Conservation (phyloP, 2,888 invertebrate species). For the Coelopa pilipes region DNA sequence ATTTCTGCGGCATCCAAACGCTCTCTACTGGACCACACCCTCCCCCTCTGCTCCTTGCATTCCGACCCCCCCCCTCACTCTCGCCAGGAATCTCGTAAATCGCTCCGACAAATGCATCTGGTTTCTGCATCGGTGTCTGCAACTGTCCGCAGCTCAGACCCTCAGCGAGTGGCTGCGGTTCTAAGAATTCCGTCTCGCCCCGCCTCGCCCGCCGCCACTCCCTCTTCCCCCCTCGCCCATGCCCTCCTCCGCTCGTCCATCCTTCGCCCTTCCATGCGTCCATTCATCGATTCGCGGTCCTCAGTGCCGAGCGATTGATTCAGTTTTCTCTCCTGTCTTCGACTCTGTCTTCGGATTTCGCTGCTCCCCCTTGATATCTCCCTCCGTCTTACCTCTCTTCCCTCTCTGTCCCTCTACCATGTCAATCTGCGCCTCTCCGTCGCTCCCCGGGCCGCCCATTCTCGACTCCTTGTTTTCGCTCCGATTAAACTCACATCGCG, state of each 20-base stretch:
- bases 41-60: background rate
- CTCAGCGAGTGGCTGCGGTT: background rate
- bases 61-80: background rate
- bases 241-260: no score
- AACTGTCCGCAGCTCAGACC: background rate
- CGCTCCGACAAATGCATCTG: conserved; percentile 14
- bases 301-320: no score
- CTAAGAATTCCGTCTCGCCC: no score
- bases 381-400: background rate
- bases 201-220: no score
- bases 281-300: no score
- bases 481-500: conserved; percentile 10
- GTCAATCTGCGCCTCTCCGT: background rate
- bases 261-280: no score
- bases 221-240: no score
- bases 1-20: no score
- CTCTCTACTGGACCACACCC: no score
- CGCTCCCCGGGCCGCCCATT: background rate
- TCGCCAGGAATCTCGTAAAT: background rate
- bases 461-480: background rate
- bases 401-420: background rate
- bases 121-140: background rate
- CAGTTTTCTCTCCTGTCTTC: no score
- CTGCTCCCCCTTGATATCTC: no score
- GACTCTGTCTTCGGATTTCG: no score